Evolutionary conservation across 2,797 vertebrate genomes (phyloP).

Genomic region (Gouania willdenowi): DNA sequence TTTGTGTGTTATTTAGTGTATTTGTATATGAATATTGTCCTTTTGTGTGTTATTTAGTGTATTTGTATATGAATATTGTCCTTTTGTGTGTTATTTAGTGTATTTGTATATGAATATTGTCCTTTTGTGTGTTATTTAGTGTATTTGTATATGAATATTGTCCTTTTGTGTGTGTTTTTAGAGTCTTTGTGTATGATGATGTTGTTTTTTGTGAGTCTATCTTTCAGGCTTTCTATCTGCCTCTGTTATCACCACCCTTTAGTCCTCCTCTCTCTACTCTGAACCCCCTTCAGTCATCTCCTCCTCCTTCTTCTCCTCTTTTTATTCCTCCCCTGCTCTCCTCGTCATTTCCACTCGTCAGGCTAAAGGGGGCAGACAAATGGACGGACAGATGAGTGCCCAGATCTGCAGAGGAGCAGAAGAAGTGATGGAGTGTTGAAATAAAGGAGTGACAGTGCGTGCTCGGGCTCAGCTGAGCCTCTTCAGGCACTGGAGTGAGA

Average conservation of each 20-base stretch:
- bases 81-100: too few relatives aligned
- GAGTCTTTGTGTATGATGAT: too few relatives aligned
- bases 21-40: too few relatives aligned
- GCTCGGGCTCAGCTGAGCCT: constrained; percentile 50
- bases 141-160: too few relatives aligned
- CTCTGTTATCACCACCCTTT: constrained; percentile 7
- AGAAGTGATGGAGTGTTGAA: constrained; percentile 58
- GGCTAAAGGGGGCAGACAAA: constrained; percentile 62
- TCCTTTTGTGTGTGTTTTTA: too few relatives aligned
- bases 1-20: too few relatives aligned
- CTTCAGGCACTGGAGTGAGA: constrained; percentile 8
- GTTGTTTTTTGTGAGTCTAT: neutral
- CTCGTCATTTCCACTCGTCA: constrained; percentile 58
- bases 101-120: too few relatives aligned
- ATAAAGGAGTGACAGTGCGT: constrained; percentile 53
- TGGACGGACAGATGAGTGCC: constrained; percentile 59
- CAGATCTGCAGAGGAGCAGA: constrained; percentile 46
- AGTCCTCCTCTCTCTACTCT: constrained; percentile 5
- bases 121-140: too few relatives aligned
- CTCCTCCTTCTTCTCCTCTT: neutral
- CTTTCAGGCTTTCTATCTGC: neutral
- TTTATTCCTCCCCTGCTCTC: constrained; percentile 38
- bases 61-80: too few relatives aligned
- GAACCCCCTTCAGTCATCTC: constrained; percentile 22
- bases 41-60: too few relatives aligned